Base-by-base conservation (phyloP, 2,797 vertebrate genomes). In the Lepidocolaptes lacrymiger region DNA sequence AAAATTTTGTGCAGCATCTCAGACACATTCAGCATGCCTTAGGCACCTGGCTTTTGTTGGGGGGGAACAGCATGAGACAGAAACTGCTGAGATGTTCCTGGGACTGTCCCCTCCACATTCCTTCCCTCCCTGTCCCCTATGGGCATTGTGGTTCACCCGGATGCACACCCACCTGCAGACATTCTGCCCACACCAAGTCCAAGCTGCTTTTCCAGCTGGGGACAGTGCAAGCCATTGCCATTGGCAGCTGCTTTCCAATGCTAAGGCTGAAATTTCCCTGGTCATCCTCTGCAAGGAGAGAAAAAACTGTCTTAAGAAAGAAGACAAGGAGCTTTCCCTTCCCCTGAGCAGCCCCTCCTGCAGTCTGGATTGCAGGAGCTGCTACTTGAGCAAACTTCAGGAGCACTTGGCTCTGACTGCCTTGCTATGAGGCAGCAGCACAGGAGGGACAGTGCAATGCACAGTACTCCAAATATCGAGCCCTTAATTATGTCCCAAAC, bases 401-500 rank as follows among this genome's bases (percentile, higher is more conserved):
- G 48, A 73, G 55, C 8, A 2, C 61, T 71, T 43, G 43, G 69
- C 78, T 64, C 48, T 10, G 3, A 46, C 28, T 8, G 9, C 51
- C 86, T 76, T 8, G 15, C 41, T 71, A 22, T 8, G 7, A 69
- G 48, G n/a, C 85, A 59, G 64, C 1, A 0, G 64, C 2, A 2
- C 51, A 39, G 72, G 90, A 88, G 84, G 76, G 76, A 49, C 52
- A 82, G 77, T 20, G 2, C 0, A 2, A 77, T 68, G 62, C 3
- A 2, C 39, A 20, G 6, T 14, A n/a, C 66, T 74, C 64, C 69
- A 75, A 77, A n/a, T 32, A 68, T 13, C 1, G 0, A 68, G 55
- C 81, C 89, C 83, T 90, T 95, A 61, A 90, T 92, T 73, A 72
- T 1, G 3, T 58, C 79, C 90, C 73, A 34, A 58, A 85, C 78